Evolutionary conservation across 1,140 invertebrate genomes (phyloP), one percentile per base, ranked within the genome.

Genomic region (Lerema accius): DNA sequence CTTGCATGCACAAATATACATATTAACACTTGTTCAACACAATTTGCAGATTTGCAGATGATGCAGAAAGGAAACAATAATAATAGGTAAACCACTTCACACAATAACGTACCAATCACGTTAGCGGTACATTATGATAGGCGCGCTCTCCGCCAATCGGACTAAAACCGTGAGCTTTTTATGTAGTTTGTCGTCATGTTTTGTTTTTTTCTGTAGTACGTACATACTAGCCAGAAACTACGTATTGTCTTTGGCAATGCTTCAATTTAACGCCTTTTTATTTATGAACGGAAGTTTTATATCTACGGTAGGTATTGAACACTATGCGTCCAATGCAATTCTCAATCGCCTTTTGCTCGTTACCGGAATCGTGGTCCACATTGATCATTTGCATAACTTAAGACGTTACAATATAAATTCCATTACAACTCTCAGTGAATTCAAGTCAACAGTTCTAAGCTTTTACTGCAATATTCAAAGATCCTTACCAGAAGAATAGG

Each of bases 21-120:
- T 55, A 43, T 17, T 55, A 56, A 4, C 51, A 56, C 51, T 39
- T 56, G 51, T 56, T 56, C 53, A 58, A 17, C 26, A 26, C 6
- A 45, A 15, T 58, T 32, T 43, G n/a, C n/a, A n/a, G n/a, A 32
- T 56, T 56, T 56, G 23, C 19, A 16, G 9, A 43, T 56, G 9
- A 26, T 42, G 28, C 40, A 56, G 23, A 43, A 56, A 16, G 26
- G 13, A 26, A 15, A 55, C 39, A 43, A 37, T 42, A 42, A 42
- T 55, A 39, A 39, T 4, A n/a, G n/a, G 10, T 40, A 40, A 40
- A 53, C 32, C 4, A 37, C 39, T 37, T 19, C 3, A 5, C 15
- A 10, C 2, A 39, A 37, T n/a, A 11, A 19, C 9, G 6, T 35
- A 48, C 28, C 28, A 32, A 51, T 51, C 15, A 16, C 32, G 32